A percentile compares a stretch with the other conserved stretches of the same genome.
These are phyloP conservation scores for Tachysurus vachellii DNA, from an alignment of 2,113 vertebrate species.

Conservation along the genomic window DNA sequence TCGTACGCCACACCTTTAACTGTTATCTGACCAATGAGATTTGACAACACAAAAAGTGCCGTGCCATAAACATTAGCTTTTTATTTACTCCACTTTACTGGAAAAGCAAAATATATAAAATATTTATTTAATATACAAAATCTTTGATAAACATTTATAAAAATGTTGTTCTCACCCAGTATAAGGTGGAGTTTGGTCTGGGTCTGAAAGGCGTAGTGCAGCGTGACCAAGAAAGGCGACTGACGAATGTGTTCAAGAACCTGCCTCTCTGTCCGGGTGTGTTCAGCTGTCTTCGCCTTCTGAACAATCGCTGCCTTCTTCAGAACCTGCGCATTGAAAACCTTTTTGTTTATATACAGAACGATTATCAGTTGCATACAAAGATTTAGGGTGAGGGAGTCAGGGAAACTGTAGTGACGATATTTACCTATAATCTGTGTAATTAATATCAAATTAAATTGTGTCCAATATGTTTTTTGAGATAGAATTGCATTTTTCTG, in stretches of 20 bases:
- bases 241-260: conserved; percentile 89
- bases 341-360: not conserved
- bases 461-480: not conserved
- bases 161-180: conserved; percentile 74
- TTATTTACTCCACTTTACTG: not conserved
- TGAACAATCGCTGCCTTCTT: conserved; percentile 90
- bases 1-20: not conserved
- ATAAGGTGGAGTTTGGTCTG: conserved; percentile 91
- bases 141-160: not conserved
- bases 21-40: not conserved
- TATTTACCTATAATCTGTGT: not conserved
- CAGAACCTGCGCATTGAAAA: conserved; percentile 71
- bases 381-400: not conserved
- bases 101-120: not conserved
- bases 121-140: not conserved
- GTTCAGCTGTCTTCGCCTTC: conserved; percentile 88
- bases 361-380: not conserved
- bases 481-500: not conserved
- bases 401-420: not conserved
- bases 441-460: not conserved
- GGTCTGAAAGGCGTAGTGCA: conserved; percentile 93
- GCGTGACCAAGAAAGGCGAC: conserved; percentile 89
- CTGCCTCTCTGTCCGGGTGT: conserved; percentile 86
- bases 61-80: not conserved
- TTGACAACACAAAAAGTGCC: not conserved